phyloP scores from a whole-genome alignment of 1,140 invertebrate species.

The Sitophilus oryzae region DNA sequence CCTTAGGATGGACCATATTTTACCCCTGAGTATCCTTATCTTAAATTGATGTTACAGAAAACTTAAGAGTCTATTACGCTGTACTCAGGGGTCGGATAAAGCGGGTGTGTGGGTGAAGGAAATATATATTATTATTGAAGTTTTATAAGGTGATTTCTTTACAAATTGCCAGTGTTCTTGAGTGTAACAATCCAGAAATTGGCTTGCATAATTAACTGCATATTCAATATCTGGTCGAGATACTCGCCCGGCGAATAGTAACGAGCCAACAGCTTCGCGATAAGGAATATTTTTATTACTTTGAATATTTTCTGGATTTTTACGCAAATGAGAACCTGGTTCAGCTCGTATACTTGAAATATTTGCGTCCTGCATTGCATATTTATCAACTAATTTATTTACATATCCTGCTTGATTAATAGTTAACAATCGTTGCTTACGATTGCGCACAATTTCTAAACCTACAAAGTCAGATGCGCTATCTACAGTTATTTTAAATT shows the following conservation, averaged over 20 bases:
- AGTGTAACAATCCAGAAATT: slow-evolving; percentile 1
- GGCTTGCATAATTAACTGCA: neutral
- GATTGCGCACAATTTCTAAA: neutral
- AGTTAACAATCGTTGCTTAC: too few species aligned
- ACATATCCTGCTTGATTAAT: slow-evolving; percentile 8
- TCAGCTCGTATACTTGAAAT: neutral
- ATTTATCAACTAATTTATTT: slow-evolving; percentile 6
- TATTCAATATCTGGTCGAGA: neutral
- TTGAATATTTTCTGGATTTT: slow-evolving; percentile 7
- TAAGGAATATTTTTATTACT: slow-evolving; percentile 24
- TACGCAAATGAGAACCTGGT: neutral
- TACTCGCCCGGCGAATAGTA: slow-evolving; percentile 39
- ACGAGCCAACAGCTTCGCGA: slow-evolving; percentile 38
- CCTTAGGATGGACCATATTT: too few species aligned
- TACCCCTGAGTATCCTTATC: too few species aligned
- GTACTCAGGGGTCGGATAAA: too few species aligned
- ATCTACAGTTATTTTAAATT: neutral
- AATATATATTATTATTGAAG: too few species aligned
- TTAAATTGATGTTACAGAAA: too few species aligned
- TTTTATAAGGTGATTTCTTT: too few species aligned
- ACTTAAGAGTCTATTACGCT: too few species aligned
- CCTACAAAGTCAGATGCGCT: neutral
- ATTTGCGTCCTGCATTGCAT: slow-evolving; percentile 4
- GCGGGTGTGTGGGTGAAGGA: too few species aligned
- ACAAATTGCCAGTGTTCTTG: neutral